phyloP scores from a whole-genome alignment of 2,797 vertebrate genomes.

The Muscicapa striata region DNA sequence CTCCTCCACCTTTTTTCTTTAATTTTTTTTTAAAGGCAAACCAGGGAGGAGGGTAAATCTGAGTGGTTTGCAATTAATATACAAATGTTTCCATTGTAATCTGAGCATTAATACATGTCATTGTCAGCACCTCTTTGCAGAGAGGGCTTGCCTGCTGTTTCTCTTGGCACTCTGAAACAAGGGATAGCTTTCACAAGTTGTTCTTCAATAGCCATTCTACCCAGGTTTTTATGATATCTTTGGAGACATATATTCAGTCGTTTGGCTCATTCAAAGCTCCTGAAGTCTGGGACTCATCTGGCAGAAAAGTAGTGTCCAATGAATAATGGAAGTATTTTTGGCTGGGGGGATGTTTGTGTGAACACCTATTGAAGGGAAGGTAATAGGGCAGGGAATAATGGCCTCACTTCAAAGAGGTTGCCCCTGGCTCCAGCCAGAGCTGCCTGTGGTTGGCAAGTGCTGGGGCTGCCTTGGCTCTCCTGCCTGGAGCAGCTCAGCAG shows the following conservation, averaged over 20 bases:
- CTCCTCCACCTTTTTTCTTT: neutral
- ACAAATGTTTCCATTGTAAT: conserved; percentile 47
- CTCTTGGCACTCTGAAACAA: conserved; percentile 36
- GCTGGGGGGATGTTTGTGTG: conserved; percentile 19
- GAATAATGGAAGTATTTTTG: conserved; percentile 53
- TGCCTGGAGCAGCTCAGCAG: neutral
- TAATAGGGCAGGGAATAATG: neutral
- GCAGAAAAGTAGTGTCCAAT: neutral
- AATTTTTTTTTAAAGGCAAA: neutral
- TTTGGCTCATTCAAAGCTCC: conserved; percentile 43
- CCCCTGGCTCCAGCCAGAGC: neutral
- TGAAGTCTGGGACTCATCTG: conserved; percentile 3
- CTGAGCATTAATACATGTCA: neutral
- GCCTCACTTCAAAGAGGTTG: conserved; percentile 29
- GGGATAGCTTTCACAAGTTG: conserved; percentile 32
- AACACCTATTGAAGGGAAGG: conserved; percentile 31
- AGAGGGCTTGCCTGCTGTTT: neutral
- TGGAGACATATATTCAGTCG: conserved; percentile 34
- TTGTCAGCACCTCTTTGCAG: conserved; percentile 10
- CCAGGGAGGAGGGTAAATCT: neutral
- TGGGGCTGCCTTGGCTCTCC: neutral
- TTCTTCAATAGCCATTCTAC: neutral
- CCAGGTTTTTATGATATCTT: conserved; percentile 31
- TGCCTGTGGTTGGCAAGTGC: neutral
- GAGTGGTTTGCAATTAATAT: neutral